Percentiles rank a stretch among this genome's conserved stretches.
Evolutionary conservation across 2,888 invertebrate genomes (phyloP).

Genomic region (Drosophila testacea): DNA sequence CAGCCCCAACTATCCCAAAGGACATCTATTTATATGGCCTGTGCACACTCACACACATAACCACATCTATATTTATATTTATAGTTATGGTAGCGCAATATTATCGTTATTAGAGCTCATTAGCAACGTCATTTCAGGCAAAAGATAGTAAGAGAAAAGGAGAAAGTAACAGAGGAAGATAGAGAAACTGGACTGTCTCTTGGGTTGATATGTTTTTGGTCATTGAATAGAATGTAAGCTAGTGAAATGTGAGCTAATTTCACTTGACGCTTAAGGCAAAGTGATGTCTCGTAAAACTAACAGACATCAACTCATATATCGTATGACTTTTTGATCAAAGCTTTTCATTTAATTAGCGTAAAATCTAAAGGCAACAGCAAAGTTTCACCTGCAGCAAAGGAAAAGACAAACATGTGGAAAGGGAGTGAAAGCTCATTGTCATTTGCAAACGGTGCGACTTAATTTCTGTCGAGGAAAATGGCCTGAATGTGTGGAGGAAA

Average conservation of each 20-base stretch:
- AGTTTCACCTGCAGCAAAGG: conserved; percentile 34
- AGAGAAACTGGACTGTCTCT: background rate
- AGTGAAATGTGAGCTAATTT: conserved; percentile 58
- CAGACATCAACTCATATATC: background rate
- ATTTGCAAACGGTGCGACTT: conserved; percentile 72
- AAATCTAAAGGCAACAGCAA: conserved; percentile 29
- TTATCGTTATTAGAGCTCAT: conserved; percentile 75
- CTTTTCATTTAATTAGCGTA: conserved; percentile 52
- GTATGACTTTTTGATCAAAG: conserved; percentile 28
- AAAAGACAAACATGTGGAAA: conserved; percentile 36
- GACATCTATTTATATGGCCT: conserved; percentile 39
- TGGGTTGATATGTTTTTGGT: too few relatives aligned
- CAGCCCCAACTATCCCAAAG: conserved; percentile 33
- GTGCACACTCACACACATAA: conserved; percentile 31
- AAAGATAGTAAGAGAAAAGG: background rate
- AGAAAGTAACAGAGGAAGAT: background rate
- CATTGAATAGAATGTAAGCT: conserved; percentile 4
- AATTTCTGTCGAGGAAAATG: conserved; percentile 54
- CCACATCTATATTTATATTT: conserved; percentile 32
- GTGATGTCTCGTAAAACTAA: conserved; percentile 14
- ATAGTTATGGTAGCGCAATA: conserved; percentile 55
- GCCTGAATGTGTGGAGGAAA: conserved; percentile 22
- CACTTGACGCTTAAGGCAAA: conserved; percentile 20
- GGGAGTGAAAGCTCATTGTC: conserved; percentile 47
- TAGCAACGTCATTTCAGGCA: conserved; percentile 57